These are phyloP conservation scores for Diarsia rubi DNA, from an alignment of 2,888 invertebrate species.

Conservation along the genomic window DNA sequence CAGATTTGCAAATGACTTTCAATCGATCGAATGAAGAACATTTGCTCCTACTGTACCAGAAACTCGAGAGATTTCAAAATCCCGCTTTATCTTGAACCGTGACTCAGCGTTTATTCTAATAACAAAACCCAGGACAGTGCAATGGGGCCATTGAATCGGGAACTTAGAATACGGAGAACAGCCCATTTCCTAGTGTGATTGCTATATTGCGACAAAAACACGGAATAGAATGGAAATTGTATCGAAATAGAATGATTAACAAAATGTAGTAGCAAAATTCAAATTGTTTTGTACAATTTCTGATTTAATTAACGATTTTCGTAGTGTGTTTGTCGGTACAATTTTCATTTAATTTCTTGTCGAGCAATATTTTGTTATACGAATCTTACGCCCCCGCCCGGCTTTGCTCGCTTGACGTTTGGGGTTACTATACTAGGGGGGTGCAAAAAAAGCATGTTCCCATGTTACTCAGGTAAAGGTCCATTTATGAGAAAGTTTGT, in stretches of 20 bases:
- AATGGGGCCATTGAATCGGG: slow-evolving; percentile 3
- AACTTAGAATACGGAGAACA: slow-evolving; percentile 24
- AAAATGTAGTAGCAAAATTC: slow-evolving; percentile 6
- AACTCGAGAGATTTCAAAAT: background rate
- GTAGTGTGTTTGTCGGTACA: background rate
- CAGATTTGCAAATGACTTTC: background rate
- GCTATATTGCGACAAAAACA: slow-evolving; percentile 2
- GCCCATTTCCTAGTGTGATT: slow-evolving; percentile 31
- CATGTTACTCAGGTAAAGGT: too few species aligned
- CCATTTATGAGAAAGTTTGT: background rate
- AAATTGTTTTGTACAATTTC: slow-evolving; percentile 16
- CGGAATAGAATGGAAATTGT: slow-evolving; percentile 16
- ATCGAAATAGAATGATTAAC: slow-evolving; percentile 21
- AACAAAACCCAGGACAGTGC: background rate
- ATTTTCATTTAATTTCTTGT: background rate
- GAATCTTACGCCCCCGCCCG: too few species aligned
- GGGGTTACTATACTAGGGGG: background rate
- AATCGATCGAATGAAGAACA: background rate
- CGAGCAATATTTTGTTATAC: background rate
- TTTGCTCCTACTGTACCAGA: background rate
- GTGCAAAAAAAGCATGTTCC: background rate
- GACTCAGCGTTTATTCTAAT: slow-evolving; percentile 20
- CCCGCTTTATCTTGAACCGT: background rate
- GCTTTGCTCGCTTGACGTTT: background rate
- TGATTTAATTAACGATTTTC: slow-evolving; percentile 12